These are phyloP conservation scores for Anthoscopus minutus DNA, from an alignment of 2,113 vertebrate species.

Conservation along the genomic window DNA sequence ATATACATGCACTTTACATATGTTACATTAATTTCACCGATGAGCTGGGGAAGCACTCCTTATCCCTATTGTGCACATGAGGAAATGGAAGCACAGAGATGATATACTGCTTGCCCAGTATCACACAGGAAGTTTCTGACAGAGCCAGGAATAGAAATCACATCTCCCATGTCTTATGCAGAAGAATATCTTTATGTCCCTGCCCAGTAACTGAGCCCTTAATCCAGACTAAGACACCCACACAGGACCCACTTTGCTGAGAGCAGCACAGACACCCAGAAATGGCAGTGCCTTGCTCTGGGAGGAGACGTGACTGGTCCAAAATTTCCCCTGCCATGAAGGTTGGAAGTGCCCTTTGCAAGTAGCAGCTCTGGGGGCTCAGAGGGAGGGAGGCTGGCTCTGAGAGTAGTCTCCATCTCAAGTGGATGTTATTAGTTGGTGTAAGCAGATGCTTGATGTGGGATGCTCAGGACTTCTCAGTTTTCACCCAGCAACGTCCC, in stretches of 20 bases:
- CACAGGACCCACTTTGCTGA: conserved; percentile 14
- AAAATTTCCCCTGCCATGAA: neutral
- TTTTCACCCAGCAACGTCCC: conserved; percentile 37
- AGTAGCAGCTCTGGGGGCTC: neutral
- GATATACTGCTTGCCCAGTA: conserved; percentile 41
- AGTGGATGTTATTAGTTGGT: conserved; percentile 41
- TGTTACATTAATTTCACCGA: conserved; percentile 62
- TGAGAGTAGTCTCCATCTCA: neutral
- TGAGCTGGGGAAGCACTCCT: conserved; percentile 60
- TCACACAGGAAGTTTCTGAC: conserved; percentile 55
- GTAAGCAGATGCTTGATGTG: conserved; percentile 24
- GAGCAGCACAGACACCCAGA: neutral
- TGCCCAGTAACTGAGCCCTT: conserved; percentile 55
- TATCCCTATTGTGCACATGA: conserved; percentile 57
- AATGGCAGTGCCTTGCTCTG: neutral
- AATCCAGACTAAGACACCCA: conserved; percentile 57
- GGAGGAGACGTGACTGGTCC: neutral
- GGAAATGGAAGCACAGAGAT: conserved; percentile 55
- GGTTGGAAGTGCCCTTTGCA: neutral
- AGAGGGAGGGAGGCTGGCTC: neutral
- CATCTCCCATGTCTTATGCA: conserved; percentile 56
- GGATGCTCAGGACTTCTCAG: conserved; percentile 46
- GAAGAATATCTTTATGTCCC: conserved; percentile 29
- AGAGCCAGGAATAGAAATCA: conserved; percentile 59
- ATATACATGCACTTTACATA: conserved; percentile 66